A percentile compares a stretch with the other conserved stretches of the same genome.
Conservation (phyloP, 2,113 vertebrate species). For the Atherinomorus stipes region DNA sequence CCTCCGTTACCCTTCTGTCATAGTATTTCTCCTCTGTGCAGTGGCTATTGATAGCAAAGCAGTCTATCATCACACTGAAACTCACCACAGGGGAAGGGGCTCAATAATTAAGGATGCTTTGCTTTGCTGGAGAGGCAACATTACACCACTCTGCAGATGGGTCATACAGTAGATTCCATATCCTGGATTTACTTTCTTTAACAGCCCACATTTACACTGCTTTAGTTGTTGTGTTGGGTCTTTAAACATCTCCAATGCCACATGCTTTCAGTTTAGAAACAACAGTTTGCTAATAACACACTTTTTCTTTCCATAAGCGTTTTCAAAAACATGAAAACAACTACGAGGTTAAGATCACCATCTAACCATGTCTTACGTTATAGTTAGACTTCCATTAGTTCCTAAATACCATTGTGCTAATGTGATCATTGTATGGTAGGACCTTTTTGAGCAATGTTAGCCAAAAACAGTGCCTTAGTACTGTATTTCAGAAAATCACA, state of each 20-base stretch:
- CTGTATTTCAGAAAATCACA: background rate
- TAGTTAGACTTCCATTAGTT: too few relatives aligned
- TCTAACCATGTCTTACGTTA: too few relatives aligned
- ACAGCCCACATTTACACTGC: background rate
- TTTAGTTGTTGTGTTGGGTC: too few relatives aligned
- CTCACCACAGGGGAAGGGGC: conserved; percentile 23
- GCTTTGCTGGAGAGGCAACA: conserved; percentile 23
- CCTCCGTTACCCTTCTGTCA: background rate
- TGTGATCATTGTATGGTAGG: background rate
- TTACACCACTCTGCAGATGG: background rate
- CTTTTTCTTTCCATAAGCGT: too few relatives aligned
- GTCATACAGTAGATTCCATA: background rate
- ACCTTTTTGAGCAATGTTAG: background rate
- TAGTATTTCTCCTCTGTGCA: background rate
- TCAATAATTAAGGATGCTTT: conserved; percentile 50
- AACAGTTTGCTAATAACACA: too few relatives aligned
- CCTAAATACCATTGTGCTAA: too few relatives aligned
- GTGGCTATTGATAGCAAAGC: background rate
- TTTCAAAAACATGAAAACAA: too few relatives aligned
- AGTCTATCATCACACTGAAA: conserved; percentile 33
- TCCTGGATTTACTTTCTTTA: background rate
- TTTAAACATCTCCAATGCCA: too few relatives aligned
- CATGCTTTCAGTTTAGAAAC: too few relatives aligned
- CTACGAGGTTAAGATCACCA: too few relatives aligned
- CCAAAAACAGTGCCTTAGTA: background rate